Evolutionary conservation across 2,888 invertebrate genomes (phyloP).

Genomic region (Pseudococcus viburni): DNA sequence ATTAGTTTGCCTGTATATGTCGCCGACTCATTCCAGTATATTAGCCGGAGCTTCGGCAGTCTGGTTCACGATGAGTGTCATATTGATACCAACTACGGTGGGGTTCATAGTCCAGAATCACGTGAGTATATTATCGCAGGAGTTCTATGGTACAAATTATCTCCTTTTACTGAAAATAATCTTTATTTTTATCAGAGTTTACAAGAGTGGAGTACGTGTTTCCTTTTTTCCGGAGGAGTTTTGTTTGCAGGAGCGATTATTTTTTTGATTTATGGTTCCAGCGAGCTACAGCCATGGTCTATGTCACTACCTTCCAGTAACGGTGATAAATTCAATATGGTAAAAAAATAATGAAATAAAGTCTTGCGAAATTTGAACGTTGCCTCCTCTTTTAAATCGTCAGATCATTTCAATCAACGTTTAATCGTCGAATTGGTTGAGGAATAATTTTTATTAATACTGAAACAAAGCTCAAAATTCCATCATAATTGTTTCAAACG

Average conservation of each 20-base stretch:
- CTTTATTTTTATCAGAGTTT: not conserved
- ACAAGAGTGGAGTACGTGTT: not conserved
- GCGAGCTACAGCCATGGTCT: slow-evolving; percentile 12
- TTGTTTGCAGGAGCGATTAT: not conserved
- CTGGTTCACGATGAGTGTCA: not conserved
- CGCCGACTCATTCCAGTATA: slow-evolving; percentile 1
- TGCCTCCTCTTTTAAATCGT: not conserved
- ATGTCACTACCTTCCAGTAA: not conserved
- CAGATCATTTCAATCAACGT: not conserved
- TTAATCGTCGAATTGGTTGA: no score
- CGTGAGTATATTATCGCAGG: not conserved
- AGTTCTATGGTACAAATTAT: not conserved
- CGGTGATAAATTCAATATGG: not conserved
- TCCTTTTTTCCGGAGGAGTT: not conserved
- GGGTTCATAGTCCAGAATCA: slow-evolving; percentile 9
- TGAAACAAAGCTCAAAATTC: no score
- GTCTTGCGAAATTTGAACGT: not conserved
- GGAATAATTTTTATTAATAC: no score
- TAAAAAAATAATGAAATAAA: not conserved
- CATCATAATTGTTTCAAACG: no score
- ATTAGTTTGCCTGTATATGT: not conserved
- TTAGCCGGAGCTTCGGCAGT: not conserved
- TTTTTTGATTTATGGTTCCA: slow-evolving; percentile 19
- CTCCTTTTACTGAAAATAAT: not conserved
- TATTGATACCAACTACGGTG: not conserved